Percentiles rank a stretch among this genome's conserved stretches.
phyloP scores from a whole-genome alignment of 2,888 invertebrate genomes.

The Ophonus ardosiacus region DNA sequence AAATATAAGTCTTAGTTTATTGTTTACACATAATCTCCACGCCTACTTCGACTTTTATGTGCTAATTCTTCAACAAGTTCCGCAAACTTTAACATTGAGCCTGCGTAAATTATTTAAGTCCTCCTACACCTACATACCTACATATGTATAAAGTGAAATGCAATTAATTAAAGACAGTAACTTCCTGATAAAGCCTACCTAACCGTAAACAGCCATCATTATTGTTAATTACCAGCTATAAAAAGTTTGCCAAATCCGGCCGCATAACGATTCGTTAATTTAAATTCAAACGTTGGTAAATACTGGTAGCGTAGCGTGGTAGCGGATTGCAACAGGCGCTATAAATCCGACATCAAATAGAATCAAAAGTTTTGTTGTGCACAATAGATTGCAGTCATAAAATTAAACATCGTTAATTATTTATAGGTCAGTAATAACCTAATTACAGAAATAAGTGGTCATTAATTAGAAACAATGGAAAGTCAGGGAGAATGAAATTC shows the following conservation, averaged over 20 bases:
- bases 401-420: not conserved
- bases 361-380: not conserved
- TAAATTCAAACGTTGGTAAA: constrained; percentile 33
- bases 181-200: constrained; percentile 32
- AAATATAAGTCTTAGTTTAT: too few relatives aligned
- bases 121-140: not conserved
- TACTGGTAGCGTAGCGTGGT: not conserved
- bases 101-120: not conserved
- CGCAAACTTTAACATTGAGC: not conserved
- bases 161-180: constrained; percentile 37
- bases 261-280: constrained; percentile 1
- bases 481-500: not conserved
- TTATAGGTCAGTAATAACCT: not conserved
- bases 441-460: not conserved
- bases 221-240: constrained; percentile 41
- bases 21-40: too few relatives aligned
- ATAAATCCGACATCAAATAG: constrained; percentile 1
- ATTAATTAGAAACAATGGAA: not conserved
- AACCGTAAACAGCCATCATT: constrained; percentile 34
- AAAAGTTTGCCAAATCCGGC: constrained; percentile 54
- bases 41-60: too few relatives aligned
- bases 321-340: constrained; percentile 8
- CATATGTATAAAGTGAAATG: constrained; percentile 9
- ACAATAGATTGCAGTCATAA: not conserved
- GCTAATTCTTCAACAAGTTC: too few relatives aligned